Conservation (phyloP, 2,888 invertebrate species). For the Mechanitis mazaeus region DNA sequence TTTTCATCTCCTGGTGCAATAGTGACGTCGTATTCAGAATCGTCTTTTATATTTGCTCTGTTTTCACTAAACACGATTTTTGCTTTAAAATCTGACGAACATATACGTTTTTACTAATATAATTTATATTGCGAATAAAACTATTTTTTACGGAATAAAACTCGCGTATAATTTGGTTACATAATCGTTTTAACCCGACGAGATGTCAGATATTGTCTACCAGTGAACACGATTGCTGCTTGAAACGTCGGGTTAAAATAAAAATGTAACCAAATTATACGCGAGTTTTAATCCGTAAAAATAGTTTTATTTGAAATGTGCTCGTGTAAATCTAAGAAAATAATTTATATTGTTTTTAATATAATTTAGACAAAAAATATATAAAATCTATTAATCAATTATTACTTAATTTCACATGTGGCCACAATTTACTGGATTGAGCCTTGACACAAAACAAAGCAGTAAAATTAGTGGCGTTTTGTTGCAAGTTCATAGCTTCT, state of each 20-base stretch:
- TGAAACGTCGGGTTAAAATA: too few species aligned
- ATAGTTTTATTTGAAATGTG: too few species aligned
- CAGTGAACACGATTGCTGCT: too few species aligned
- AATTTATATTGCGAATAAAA: too few species aligned
- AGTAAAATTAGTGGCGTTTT: constrained; percentile 56
- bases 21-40: constrained; percentile 43
- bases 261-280: too few species aligned
- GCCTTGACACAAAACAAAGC: constrained; percentile 57
- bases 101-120: too few species aligned
- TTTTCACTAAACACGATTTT: constrained; percentile 50
- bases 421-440: constrained; percentile 40
- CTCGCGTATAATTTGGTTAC: too few species aligned
- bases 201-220: too few species aligned
- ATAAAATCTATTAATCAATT: background rate
- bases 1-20: constrained; percentile 44
- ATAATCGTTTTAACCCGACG: too few species aligned
- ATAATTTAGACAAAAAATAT: background rate
- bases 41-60: constrained; percentile 50
- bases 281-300: too few species aligned
- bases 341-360: constrained; percentile 1
- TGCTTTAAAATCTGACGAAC: constrained; percentile 48
- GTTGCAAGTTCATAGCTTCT: constrained; percentile 54
- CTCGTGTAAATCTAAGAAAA: background rate
- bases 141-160: background rate
- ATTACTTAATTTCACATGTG: constrained; percentile 47